Evolutionary conservation across 2,888 invertebrate species (phyloP).

Genomic region (Polyploca ridens): DNA sequence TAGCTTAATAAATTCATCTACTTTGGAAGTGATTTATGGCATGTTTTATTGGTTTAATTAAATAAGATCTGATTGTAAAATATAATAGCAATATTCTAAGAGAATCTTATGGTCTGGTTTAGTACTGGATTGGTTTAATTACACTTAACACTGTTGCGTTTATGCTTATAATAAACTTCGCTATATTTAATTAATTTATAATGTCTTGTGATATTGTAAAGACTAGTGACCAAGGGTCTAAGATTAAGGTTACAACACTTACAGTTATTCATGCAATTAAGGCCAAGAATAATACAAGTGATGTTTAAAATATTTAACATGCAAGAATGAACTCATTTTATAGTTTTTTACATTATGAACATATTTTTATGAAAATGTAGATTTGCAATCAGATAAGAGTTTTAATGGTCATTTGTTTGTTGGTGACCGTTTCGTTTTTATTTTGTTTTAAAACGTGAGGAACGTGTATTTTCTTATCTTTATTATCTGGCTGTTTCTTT

Average conservation of each 20-base stretch:
- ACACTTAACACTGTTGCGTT: neutral
- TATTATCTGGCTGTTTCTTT: constrained; percentile 24
- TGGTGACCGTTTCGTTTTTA: constrained; percentile 41
- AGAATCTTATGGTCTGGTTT: neutral
- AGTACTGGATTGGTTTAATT: neutral
- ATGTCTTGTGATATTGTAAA: neutral
- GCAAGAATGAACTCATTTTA: neutral
- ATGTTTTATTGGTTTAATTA: neutral
- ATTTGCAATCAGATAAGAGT: constrained; percentile 18
- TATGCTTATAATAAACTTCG: neutral
- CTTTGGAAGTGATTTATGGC: neutral
- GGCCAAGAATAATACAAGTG: neutral
- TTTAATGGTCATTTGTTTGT: constrained; percentile 32
- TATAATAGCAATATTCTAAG: neutral
- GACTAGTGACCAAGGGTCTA: neutral
- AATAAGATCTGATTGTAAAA: neutral
- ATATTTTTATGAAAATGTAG: neutral
- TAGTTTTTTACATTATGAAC: neutral
- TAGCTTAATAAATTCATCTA: neutral
- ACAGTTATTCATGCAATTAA: neutral
- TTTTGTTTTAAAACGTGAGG: constrained; percentile 33
- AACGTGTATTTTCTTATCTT: constrained; percentile 30
- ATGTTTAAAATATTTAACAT: neutral
- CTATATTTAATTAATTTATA: neutral
- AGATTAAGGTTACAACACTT: neutral